Percentiles rank a stretch among this genome's conserved stretches.
These are phyloP conservation scores for Parapristionchus giblindavisi DNA, from an alignment of 2,888 invertebrate genomes.

Conservation along the genomic window DNA sequence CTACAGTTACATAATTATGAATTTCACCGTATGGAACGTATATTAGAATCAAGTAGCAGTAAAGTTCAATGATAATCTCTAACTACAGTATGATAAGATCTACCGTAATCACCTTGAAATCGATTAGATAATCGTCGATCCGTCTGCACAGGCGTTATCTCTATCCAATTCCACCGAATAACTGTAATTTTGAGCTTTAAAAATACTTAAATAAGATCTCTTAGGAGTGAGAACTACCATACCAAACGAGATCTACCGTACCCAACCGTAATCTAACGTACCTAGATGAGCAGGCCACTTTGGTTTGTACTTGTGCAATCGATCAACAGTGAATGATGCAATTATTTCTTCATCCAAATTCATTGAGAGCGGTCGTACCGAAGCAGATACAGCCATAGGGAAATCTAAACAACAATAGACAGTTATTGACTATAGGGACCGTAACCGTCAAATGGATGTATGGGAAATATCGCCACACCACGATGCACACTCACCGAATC, in stretches of 20 bases:
- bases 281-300: conserved; percentile 53
- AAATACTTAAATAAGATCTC: too few relatives aligned
- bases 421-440: neutral
- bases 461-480: too few relatives aligned
- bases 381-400: neutral
- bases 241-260: neutral
- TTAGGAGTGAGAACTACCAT: too few relatives aligned
- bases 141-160: conserved; percentile 45
- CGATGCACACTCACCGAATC: conserved; percentile 11
- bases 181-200: too few relatives aligned
- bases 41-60: too few relatives aligned
- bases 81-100: neutral
- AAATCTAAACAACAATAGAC: neutral
- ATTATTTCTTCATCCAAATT: conserved; percentile 37
- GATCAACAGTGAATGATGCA: conserved; percentile 46
- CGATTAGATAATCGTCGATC: conserved; percentile 40
- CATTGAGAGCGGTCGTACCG: neutral
- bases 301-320: conserved; percentile 51
- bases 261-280: conserved; percentile 30
- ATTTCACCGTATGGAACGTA: too few relatives aligned
- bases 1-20: neutral
- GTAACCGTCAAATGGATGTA: neutral
- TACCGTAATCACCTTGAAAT: conserved; percentile 26
- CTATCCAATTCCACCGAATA: conserved; percentile 51
- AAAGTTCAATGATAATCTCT: neutral